These are phyloP conservation scores for Trematocara nigrifrons DNA, from an alignment of 2,113 vertebrate genomes.

Conservation along the genomic window DNA sequence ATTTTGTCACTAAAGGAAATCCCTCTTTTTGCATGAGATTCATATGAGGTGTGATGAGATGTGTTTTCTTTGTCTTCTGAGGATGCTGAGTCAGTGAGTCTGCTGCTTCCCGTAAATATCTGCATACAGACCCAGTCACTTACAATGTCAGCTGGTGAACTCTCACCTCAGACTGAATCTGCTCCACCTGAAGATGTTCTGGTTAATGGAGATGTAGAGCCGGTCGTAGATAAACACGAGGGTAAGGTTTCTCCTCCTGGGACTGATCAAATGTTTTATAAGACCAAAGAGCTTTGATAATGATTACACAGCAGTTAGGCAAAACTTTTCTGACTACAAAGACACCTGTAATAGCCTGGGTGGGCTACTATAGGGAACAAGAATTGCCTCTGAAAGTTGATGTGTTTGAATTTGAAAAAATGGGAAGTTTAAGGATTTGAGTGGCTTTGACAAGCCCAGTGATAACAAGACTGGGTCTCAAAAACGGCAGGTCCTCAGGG, in stretches of 20 bases:
- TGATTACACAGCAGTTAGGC: neutral
- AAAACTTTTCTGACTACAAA: neutral
- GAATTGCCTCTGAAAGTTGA: neutral
- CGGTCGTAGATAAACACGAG: neutral
- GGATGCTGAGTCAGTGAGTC: slow-evolving; percentile 46
- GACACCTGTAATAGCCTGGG: neutral
- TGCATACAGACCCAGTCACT: neutral
- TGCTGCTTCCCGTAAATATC: neutral
- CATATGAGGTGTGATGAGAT: neutral
- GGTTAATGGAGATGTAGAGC: neutral
- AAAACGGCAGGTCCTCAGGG: neutral
- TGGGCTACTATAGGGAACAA: neutral
- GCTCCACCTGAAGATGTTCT: neutral
- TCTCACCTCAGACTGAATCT: neutral
- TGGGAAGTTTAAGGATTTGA: neutral
- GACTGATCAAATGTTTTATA: neutral
- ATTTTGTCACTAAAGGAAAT: neutral
- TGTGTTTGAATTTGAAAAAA: neutral
- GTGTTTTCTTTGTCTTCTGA: neutral
- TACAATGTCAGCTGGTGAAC: neutral
- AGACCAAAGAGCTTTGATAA: neutral
- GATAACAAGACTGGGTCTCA: neutral
- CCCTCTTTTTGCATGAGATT: neutral
- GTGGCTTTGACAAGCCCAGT: neutral
- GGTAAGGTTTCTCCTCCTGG: neutral